phyloP scores from a whole-genome alignment of 2,113 vertebrate genomes.

The Marmota flaviventris region DNA sequence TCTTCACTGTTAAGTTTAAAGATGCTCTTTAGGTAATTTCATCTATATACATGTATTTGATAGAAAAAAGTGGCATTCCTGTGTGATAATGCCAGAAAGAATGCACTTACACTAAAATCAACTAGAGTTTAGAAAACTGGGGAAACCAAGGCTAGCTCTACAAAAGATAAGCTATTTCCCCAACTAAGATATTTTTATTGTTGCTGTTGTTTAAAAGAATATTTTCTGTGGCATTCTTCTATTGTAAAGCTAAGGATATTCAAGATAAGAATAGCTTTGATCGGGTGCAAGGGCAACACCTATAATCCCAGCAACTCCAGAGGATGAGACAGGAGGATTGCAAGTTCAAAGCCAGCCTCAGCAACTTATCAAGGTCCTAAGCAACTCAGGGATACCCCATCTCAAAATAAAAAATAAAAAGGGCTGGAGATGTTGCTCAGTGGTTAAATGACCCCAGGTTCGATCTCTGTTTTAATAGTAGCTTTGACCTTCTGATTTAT shows the following conservation, averaged over 20 bases:
- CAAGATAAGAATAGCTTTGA: slow-evolving; percentile 7
- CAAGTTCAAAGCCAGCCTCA: too few relatives aligned
- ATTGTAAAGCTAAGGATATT: slow-evolving; percentile 24
- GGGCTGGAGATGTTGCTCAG: too few relatives aligned
- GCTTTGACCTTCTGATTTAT: not conserved
- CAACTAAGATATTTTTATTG: not conserved
- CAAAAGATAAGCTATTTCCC: not conserved
- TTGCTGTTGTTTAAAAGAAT: not conserved
- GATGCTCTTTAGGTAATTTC: not conserved
- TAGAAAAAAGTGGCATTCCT: not conserved
- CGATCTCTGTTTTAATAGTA: too few relatives aligned
- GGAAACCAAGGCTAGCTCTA: not conserved
- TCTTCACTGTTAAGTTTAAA: not conserved
- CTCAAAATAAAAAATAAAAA: too few relatives aligned
- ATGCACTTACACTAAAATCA: not conserved
- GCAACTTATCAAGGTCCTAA: too few relatives aligned
- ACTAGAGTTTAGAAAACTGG: not conserved
- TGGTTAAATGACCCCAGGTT: too few relatives aligned
- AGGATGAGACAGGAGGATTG: too few relatives aligned
- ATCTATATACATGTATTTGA: not conserved
- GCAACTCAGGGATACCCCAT: too few relatives aligned
- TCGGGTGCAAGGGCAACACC: too few relatives aligned
- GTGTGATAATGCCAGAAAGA: not conserved
- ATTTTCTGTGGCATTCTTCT: not conserved
- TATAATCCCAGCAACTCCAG: too few relatives aligned